phyloP scores from a whole-genome alignment of 2,888 invertebrate genomes.

The Phaonia tiefii region DNA sequence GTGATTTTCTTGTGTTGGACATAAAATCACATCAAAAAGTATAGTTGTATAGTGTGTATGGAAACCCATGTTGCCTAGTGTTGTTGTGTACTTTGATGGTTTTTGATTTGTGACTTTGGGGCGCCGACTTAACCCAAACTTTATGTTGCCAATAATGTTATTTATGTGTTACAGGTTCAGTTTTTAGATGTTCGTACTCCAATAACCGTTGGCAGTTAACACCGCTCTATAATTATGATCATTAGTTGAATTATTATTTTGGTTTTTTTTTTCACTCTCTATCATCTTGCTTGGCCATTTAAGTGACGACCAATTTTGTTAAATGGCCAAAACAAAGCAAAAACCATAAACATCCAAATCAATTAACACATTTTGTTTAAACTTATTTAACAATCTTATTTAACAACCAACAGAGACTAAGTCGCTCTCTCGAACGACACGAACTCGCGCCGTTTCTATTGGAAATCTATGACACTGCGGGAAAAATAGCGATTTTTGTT shows the following conservation, averaged over 20 bases:
- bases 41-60: too few species aligned
- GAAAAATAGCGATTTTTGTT: constrained; percentile 30
- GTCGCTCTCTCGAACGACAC: neutral
- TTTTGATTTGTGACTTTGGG: neutral
- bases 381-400: constrained; percentile 8
- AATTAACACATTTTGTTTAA: constrained; percentile 18
- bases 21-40: too few species aligned
- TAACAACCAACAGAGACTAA: too few species aligned
- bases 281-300: constrained; percentile 20
- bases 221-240: constrained; percentile 29
- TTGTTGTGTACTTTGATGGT: neutral
- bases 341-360: constrained; percentile 8
- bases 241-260: constrained; percentile 23
- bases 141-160: neutral
- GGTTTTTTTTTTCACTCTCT: constrained; percentile 1
- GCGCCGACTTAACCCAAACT: constrained; percentile 6
- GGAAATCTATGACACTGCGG: too few species aligned
- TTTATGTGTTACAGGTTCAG: neutral
- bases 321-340: constrained; percentile 25
- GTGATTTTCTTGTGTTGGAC: too few species aligned
- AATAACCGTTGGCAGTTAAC: neutral
- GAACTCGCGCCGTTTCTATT: neutral
- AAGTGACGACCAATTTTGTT: constrained; percentile 58
- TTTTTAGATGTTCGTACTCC: neutral
- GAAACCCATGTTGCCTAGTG: too few species aligned